Evolutionary conservation across 2,797 vertebrate species (phyloP), one percentile per base, ranked within the genome.

Genomic region (Dendrocincla fuliginosa): DNA sequence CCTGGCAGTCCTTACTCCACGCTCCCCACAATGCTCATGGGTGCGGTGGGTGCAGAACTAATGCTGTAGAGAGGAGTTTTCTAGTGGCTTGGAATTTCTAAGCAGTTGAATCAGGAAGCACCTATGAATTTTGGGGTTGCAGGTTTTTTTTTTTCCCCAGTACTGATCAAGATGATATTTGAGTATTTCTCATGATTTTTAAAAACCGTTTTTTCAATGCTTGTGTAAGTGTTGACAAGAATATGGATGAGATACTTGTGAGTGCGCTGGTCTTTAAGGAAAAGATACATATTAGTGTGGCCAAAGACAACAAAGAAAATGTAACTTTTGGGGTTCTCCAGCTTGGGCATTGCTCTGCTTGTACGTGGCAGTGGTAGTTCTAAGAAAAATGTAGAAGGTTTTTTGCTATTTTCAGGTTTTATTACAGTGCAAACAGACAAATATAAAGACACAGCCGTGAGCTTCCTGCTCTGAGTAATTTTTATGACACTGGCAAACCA

Each of bases 1-100:
- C 89, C 87, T 86, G 87, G 47, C 59, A 46, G 70, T 63, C 60
- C 85, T 89, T 33, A 65, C 63, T 57, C 67, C 70, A 13, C 39
- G 0, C 46, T 41, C 61, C 42, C 30, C 30, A 2, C 49, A 10
- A 25, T 13, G 57, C 60, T 57, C 42, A 10, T n/a, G 42, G 30
- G 42, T 59, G 25, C 0, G 0, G 20, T 37, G 65, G 84, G 39
- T 68, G 59, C 83, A 77, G 69, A 86, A 63, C 75, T 64, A 47
- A 41, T 71, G 8, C 25, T 18, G 23, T 7, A 33, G 47, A 33
- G 24, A 27, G 9, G 16, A 12, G 4, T 8, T 33, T 84, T 64
- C 81, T 80, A 39, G 32, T n/a, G n/a, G 16, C 65, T 71, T 67
- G 20, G 35, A 49, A 61, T 61, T 56, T 68, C 39, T 57, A 16